These are phyloP conservation scores for Xestia rhomboidea DNA, from an alignment of 2,888 invertebrate species.

Conservation along the genomic window DNA sequence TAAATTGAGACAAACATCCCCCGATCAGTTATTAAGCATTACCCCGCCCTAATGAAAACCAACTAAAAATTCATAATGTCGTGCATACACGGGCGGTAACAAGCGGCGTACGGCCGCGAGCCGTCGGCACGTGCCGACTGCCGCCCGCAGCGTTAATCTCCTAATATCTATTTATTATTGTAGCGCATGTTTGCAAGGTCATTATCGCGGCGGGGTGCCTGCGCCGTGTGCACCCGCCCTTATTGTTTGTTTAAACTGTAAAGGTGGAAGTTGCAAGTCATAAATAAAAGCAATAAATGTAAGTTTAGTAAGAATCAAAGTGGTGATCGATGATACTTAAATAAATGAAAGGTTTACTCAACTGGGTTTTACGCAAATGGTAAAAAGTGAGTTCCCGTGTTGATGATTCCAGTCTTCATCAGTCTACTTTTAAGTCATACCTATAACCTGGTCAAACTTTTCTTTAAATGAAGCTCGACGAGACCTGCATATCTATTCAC, in stretches of 20 bases:
- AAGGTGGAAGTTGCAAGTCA: slow-evolving; percentile 67
- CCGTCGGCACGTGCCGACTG: slow-evolving; percentile 69
- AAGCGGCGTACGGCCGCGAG: slow-evolving; percentile 63
- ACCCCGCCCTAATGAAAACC: slow-evolving; percentile 54
- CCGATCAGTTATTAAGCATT: slow-evolving; percentile 46
- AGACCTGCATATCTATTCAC: too few relatives aligned
- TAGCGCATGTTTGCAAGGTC: slow-evolving; percentile 79
- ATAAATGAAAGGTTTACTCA: neutral
- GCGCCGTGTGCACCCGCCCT: slow-evolving; percentile 73
- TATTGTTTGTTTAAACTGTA: slow-evolving; percentile 69
- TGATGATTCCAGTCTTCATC: neutral
- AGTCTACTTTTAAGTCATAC: too few relatives aligned
- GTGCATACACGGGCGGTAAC: slow-evolving; percentile 68
- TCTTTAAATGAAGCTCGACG: neutral
- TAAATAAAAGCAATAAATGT: slow-evolving; percentile 57
- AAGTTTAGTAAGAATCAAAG: slow-evolving; percentile 52
- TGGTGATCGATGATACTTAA: slow-evolving; percentile 13
- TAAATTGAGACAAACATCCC: slow-evolving; percentile 55
- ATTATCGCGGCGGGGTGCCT: slow-evolving; percentile 78
- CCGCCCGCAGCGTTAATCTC: slow-evolving; percentile 76
- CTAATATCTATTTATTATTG: slow-evolving; percentile 84
- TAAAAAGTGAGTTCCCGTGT: neutral
- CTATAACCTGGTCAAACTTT: neutral
- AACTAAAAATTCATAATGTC: slow-evolving; percentile 70
- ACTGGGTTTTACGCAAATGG: too few relatives aligned